A percentile compares a stretch with the other conserved stretches of the same genome.
Evolutionary conservation across 1,140 invertebrate species (phyloP).

Genomic region (Cherax destructor): DNA sequence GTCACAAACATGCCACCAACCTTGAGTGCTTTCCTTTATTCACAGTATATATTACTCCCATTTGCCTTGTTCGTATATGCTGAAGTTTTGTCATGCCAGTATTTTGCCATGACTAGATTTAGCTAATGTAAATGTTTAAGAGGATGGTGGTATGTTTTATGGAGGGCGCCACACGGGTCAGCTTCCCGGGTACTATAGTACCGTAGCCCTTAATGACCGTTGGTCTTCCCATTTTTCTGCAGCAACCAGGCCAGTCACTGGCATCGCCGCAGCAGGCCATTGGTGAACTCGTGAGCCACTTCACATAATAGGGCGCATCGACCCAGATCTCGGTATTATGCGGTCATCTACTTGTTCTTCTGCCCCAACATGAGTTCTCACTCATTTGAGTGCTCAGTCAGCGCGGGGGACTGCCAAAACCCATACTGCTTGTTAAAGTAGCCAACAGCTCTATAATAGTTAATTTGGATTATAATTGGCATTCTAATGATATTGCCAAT

Average conservation of each 20-base stretch:
- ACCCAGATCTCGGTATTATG: slow-evolving; percentile 64
- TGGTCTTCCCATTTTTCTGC: slow-evolving; percentile 63
- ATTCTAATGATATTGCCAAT: slow-evolving; percentile 11
- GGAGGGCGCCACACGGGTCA: slow-evolving; percentile 64
- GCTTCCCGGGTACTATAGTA: slow-evolving; percentile 65
- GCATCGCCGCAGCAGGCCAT: slow-evolving; percentile 39
- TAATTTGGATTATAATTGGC: slow-evolving; percentile 18
- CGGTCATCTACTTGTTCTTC: slow-evolving; percentile 66
- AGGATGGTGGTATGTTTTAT: slow-evolving; percentile 46
- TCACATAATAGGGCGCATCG: slow-evolving; percentile 57
- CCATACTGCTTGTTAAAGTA: slow-evolving; percentile 15
- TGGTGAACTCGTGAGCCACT: slow-evolving; percentile 42
- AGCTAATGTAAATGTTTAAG: neutral
- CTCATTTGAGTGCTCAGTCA: slow-evolving; percentile 60
- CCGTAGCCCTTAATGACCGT: slow-evolving; percentile 64
- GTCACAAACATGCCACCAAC: slow-evolving; percentile 47
- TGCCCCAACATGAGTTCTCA: slow-evolving; percentile 59
- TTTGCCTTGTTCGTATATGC: too few species aligned
- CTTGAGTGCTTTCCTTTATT: neutral
- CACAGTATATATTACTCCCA: too few species aligned
- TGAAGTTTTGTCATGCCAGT: neutral
- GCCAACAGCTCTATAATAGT: neutral
- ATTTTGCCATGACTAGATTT: neutral
- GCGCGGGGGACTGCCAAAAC: slow-evolving; percentile 59
- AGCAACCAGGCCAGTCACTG: slow-evolving; percentile 52